A percentile compares a stretch with the other conserved stretches of the same genome.
phyloP scores from a whole-genome alignment of 2,888 invertebrate species.

The Nemapogon koenigi region DNA sequence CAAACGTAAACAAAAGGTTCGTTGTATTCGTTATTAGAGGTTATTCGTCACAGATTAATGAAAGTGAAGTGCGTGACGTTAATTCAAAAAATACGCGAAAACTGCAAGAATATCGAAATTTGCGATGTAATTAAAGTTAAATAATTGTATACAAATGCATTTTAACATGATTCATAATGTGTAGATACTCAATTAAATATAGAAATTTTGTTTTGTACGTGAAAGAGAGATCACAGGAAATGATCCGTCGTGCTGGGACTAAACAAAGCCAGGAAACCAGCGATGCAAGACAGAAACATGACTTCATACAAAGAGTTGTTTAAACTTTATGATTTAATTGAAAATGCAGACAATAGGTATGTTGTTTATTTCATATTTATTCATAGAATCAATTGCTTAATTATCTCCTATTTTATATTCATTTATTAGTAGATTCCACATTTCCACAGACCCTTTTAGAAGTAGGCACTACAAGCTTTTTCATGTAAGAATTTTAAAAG shows the following conservation, averaged over 20 bases:
- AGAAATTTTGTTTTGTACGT: no score
- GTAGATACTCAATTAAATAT: no score
- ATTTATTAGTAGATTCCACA: no score
- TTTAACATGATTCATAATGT: no score
- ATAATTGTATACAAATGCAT: slow-evolving; percentile 4
- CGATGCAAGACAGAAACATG: slow-evolving; percentile 19
- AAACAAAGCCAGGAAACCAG: slow-evolving; percentile 12
- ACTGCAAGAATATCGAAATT: background rate
- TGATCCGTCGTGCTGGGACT: slow-evolving; percentile 33
- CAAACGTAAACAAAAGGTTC: no score
- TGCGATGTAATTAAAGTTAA: background rate
- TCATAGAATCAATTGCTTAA: slow-evolving; percentile 3
- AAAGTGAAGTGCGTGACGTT: no score
- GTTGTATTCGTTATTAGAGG: no score
- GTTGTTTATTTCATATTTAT: slow-evolving; percentile 16
- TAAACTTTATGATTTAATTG: slow-evolving; percentile 69
- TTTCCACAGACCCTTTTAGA: no score
- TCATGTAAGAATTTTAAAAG: no score
- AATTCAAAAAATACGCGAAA: background rate
- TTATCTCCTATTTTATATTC: no score
- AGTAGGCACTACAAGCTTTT: no score
- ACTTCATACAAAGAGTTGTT: slow-evolving; percentile 47
- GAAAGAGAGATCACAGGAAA: slow-evolving; percentile 46
- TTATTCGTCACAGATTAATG: no score
- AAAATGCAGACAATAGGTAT: slow-evolving; percentile 67